Percentiles rank a stretch among this genome's conserved stretches.
Conservation (phyloP, 2,797 vertebrate genomes). For the Enoplosus armatus region DNA sequence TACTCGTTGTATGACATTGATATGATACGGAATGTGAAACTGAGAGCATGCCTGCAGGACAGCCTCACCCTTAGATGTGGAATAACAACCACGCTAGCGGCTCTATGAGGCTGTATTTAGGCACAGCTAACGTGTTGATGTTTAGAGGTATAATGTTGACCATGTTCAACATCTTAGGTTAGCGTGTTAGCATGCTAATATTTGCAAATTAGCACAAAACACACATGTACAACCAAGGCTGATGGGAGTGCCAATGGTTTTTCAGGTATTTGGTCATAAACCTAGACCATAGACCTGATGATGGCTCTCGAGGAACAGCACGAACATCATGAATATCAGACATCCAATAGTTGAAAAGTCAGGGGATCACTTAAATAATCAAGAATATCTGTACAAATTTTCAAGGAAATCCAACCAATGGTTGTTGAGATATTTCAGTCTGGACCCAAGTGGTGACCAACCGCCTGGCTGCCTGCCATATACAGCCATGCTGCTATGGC, state of each 20-base stretch:
- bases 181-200: neutral
- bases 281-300: too few relatives aligned
- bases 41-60: constrained; percentile 27
- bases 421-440: neutral
- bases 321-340: neutral
- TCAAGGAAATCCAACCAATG: neutral
- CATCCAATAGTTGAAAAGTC: neutral
- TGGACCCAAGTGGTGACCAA: neutral
- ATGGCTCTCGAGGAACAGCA: neutral
- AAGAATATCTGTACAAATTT: too few relatives aligned
- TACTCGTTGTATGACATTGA: too few relatives aligned
- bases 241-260: too few relatives aligned
- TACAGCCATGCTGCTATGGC: too few relatives aligned
- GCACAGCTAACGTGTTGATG: neutral
- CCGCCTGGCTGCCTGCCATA: too few relatives aligned
- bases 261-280: neutral
- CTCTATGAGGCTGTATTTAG: neutral
- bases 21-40: constrained; percentile 36
- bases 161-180: neutral
- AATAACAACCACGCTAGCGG: neutral
- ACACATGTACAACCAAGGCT: neutral
- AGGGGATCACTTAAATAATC: neutral
- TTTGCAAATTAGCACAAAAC: neutral
- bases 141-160: neutral
- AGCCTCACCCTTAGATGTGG: neutral